These are phyloP conservation scores for Scomber scombrus DNA, from an alignment of 2,113 vertebrate genomes.

Conservation along the genomic window DNA sequence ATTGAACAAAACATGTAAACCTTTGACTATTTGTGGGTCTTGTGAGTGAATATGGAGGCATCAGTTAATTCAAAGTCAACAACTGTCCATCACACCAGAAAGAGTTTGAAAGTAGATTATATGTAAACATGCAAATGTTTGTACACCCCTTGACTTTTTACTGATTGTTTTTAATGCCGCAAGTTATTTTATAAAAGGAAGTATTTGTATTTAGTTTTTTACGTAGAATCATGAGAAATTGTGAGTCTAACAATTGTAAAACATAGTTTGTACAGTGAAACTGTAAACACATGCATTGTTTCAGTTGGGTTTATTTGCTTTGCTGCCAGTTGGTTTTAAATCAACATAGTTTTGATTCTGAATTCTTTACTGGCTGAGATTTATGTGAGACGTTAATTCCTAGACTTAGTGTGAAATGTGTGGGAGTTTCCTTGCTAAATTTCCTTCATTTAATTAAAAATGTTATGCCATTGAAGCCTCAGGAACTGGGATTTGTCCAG, in stretches of 20 bases:
- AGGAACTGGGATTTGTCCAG: slow-evolving; percentile 1
- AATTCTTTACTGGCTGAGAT: not conserved
- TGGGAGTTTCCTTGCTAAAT: not conserved
- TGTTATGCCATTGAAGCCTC: not conserved
- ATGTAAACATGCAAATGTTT: slow-evolving; percentile 18
- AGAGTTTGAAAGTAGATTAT: not conserved
- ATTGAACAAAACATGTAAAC: slow-evolving; percentile 4
- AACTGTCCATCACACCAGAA: not conserved
- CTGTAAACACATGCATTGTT: not conserved
- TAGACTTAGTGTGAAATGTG: not conserved
- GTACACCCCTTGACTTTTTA: slow-evolving; percentile 33
- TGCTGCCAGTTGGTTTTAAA: slow-evolving; percentile 1
- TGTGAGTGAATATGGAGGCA: slow-evolving; percentile 18
- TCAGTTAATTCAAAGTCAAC: not conserved
- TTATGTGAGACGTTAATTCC: not conserved
- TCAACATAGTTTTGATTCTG: slow-evolving; percentile 3
- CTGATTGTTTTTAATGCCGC: slow-evolving; percentile 28
- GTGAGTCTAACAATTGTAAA: not conserved
- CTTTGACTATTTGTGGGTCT: slow-evolving; percentile 14
- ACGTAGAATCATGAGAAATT: not conserved
- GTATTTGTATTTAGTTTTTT: slow-evolving; percentile 46
- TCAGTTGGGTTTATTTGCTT: not conserved
- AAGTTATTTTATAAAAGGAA: slow-evolving; percentile 41
- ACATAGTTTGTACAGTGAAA: not conserved
- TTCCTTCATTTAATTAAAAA: not conserved